Base-by-base conservation (phyloP, 2,797 vertebrate species). In the Danionella dracula region DNA sequence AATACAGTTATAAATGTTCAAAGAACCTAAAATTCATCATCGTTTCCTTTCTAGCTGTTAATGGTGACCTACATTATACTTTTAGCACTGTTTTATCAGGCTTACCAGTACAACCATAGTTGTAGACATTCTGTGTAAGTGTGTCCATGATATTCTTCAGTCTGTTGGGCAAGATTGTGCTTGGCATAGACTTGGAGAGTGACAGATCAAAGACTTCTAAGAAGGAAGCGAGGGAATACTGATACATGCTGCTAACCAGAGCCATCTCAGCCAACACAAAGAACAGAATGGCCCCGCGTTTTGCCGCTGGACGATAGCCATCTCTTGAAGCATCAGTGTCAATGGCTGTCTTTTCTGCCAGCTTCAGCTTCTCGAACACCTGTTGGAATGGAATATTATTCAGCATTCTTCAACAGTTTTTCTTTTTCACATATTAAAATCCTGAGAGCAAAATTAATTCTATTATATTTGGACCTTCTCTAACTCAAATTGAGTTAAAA, bases 231-330 rank as follows among this genome's bases (percentile, higher is more conserved):
- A 99, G 82, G 0, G 97, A 99, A 81, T 94, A 97, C 82, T 99
- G 97, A 79, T 99, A 99, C 97, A 99, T 99, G 77, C 84, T 87
- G 79, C 94, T 98, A 38, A 97, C 95, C 13, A 94, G 71, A 1
- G 95, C 92, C 96, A 99, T 95, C 80, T 99, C 96, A 0, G 95
- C 91, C 78, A 99, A 75, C 19, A 90, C 92, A 0, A 97, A 98
- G 85, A 98, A 99, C 65, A 99, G 85, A 66, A 99, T 88, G 42
- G 96, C 95, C 0, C 96, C 96, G 0, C 95, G 88, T 70, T 89
- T 90, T 23, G 96, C 95, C 0, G 93, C 94, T 0, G 94, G 94
- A 54, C 96, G 89, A 86, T 98, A 99, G 41, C 93, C 91, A 0
- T 99, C 93, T 27, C 97, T 88, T 66, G 98, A 90, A 38, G 79